A percentile compares a stretch with the other conserved stretches of the same genome.
Conservation (phyloP, 2,888 invertebrate genomes). For the Lucinisca nassula region DNA sequence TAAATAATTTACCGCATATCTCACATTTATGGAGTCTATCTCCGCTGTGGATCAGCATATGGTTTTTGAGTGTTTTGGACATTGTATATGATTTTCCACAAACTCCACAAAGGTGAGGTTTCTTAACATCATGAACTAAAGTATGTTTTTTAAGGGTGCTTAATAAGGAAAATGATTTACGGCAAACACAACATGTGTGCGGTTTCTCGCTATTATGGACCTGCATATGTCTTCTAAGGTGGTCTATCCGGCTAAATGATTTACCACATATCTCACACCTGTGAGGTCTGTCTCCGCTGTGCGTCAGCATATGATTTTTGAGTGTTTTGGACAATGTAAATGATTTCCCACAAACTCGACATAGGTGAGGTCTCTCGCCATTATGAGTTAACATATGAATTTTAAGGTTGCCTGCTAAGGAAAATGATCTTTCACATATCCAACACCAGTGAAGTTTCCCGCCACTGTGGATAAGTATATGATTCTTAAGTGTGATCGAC, state of each 20-base stretch:
- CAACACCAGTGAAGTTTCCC: background rate
- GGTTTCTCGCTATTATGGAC: too few species aligned
- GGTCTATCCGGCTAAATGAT: background rate
- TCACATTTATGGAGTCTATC: too few species aligned
- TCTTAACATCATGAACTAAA: background rate
- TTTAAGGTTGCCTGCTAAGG: background rate
- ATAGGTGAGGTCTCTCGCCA: too few species aligned
- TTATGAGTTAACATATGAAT: background rate
- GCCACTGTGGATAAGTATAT: background rate
- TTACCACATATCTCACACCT: background rate
- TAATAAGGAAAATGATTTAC: background rate
- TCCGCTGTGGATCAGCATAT: background rate
- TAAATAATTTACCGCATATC: too few species aligned
- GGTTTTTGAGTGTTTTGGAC: background rate
- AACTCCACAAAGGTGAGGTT: too few species aligned
- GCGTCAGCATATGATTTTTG: background rate
- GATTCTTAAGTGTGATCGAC: background rate
- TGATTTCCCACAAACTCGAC: too few species aligned
- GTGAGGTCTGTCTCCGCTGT: background rate
- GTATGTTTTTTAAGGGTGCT: background rate
- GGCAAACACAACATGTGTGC: background rate
- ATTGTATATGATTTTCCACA: background rate
- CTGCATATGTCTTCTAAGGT: too few species aligned
- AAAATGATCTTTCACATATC: background rate
- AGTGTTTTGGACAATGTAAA: too few species aligned